These are phyloP conservation scores for Tachyglossus aculeatus DNA, from an alignment of 2,797 vertebrate genomes.

Conservation along the genomic window DNA sequence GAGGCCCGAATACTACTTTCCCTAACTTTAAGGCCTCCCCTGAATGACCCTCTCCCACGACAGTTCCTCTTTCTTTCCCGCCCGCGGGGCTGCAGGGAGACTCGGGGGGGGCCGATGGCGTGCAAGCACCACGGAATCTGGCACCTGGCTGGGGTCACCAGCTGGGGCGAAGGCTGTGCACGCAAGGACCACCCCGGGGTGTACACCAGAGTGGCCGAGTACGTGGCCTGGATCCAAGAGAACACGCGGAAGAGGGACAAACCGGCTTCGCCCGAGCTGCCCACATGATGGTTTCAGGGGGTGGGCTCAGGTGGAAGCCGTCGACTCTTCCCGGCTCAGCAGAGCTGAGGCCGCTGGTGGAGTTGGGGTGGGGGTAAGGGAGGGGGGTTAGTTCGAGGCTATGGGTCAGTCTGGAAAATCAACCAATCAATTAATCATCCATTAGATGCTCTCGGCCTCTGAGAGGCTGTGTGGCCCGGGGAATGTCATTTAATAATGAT, in stretches of 20 bases:
- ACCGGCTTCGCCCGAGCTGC: not conserved
- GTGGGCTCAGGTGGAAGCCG: too few species aligned
- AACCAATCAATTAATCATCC: too few species aligned
- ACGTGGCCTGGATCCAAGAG: slow-evolving; percentile 71
- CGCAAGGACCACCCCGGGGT: slow-evolving; percentile 71
- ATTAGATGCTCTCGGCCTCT: too few species aligned
- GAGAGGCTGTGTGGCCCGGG: too few species aligned
- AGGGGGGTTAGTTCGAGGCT: too few species aligned
- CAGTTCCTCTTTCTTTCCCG: not conserved
- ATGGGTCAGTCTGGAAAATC: too few species aligned
- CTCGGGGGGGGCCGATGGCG: slow-evolving; percentile 71
- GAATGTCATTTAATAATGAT: too few species aligned
- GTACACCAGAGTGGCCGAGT: slow-evolving; percentile 75
- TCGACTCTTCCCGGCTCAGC: too few species aligned
- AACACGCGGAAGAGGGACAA: not conserved
- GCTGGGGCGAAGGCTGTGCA: slow-evolving; percentile 78
- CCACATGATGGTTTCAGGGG: not conserved
- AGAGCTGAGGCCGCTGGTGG: too few species aligned
- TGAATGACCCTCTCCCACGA: not conserved
- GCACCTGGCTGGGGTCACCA: slow-evolving; percentile 78
- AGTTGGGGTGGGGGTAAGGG: too few species aligned
- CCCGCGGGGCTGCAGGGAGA: slow-evolving; percentile 68
- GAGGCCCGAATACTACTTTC: too few species aligned
- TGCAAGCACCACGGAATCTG: slow-evolving; percentile 69
- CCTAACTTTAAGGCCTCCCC: too few species aligned